Evolutionary conservation across 2,113 vertebrate species (phyloP).

Genomic region (Salvelinus sp.): DNA sequence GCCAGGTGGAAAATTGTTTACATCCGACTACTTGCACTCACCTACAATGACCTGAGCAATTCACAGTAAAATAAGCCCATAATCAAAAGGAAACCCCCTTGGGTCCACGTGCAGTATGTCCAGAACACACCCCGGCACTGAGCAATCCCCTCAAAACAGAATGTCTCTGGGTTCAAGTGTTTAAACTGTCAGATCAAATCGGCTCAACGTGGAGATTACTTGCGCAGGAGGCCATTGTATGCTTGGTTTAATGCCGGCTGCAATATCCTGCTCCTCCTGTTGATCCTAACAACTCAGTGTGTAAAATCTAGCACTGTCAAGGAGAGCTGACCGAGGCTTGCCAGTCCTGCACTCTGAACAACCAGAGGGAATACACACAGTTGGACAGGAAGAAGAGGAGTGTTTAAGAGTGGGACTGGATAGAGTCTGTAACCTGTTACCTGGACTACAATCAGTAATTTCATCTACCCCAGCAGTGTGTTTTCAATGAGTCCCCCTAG

Average conservation of each 20-base stretch:
- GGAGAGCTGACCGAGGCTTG: neutral
- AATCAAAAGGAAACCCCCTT: conserved; percentile 69
- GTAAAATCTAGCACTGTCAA: conserved; percentile 1
- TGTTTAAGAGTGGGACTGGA: neutral
- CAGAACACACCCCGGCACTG: neutral
- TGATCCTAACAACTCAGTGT: conserved; percentile 62
- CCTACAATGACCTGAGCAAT: conserved; percentile 78
- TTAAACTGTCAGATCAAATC: conserved; percentile 84
- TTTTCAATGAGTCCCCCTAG: neutral
- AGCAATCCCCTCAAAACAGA: conserved; percentile 34
- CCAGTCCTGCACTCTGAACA: neutral
- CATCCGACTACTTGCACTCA: conserved; percentile 75
- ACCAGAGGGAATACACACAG: neutral
- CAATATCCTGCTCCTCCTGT: conserved; percentile 83
- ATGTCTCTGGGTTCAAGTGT: conserved; percentile 76
- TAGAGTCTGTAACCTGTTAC: neutral
- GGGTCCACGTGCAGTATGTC: conserved; percentile 38
- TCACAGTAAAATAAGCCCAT: conserved; percentile 76
- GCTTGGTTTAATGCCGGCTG: conserved; percentile 79
- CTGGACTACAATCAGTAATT: neutral
- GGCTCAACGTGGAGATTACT: conserved; percentile 74
- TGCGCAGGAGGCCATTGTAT: conserved; percentile 57
- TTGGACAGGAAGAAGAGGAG: neutral
- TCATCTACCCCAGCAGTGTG: neutral
- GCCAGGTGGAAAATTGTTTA: conserved; percentile 80